phyloP scores from a whole-genome alignment of 2,888 invertebrate species.

The Philereme transversata region DNA sequence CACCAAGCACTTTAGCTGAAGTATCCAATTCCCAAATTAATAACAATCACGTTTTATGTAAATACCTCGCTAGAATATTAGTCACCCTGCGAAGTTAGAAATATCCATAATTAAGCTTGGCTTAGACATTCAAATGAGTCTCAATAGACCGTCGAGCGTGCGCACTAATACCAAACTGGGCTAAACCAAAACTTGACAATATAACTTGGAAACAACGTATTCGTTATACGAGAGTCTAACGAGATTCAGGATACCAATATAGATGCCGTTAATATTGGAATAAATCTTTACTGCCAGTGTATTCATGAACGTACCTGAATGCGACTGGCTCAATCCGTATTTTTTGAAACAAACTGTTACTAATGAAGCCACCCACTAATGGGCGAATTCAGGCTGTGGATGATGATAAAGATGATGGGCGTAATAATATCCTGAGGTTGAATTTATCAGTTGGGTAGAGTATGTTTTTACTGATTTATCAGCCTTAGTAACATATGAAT shows the following conservation, averaged over 20 bases:
- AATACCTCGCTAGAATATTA: constrained; percentile 38
- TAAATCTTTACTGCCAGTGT: constrained; percentile 8
- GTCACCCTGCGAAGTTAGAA: constrained; percentile 36
- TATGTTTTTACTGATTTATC: too few relatives aligned
- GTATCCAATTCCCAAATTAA: constrained; percentile 28
- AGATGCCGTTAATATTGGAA: constrained; percentile 47
- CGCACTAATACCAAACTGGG: constrained; percentile 40
- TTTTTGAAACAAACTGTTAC: too few relatives aligned
- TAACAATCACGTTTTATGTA: constrained; percentile 41
- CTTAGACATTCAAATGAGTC: constrained; percentile 43
- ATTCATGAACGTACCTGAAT: too few relatives aligned
- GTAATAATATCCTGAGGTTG: too few relatives aligned
- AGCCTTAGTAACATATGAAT: too few relatives aligned
- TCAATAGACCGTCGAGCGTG: constrained; percentile 39
- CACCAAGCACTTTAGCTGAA: constrained; percentile 17
- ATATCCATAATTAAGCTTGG: constrained; percentile 43
- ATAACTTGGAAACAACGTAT: constrained; percentile 45
- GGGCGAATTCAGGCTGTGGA: too few relatives aligned
- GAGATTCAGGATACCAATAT: constrained; percentile 66
- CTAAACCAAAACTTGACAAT: constrained; percentile 48
- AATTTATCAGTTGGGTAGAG: too few relatives aligned
- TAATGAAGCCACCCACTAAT: too few relatives aligned
- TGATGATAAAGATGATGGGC: too few relatives aligned
- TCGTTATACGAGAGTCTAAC: constrained; percentile 43
- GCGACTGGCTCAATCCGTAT: too few relatives aligned